A percentile compares a stretch with the other conserved stretches of the same genome.
Evolutionary conservation across 1,140 invertebrate species (phyloP).

Genomic region (Andricus grossulariae): DNA sequence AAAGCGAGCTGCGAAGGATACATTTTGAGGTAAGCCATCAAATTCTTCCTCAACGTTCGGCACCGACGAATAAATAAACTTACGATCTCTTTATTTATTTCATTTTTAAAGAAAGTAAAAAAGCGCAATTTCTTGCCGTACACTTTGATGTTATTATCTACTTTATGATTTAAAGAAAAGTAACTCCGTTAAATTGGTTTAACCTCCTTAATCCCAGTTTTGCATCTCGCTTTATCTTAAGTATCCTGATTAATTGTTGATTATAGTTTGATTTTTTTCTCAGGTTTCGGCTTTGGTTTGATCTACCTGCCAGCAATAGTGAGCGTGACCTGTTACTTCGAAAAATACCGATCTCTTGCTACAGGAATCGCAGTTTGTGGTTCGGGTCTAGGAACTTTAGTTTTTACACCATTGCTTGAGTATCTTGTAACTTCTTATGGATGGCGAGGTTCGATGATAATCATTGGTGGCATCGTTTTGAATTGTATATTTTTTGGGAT

Average conservation of each 20-base stretch:
- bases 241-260: background rate
- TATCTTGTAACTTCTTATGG: conserved; percentile 79
- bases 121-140: too few relatives aligned
- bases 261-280: conserved; percentile 31
- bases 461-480: conserved; percentile 88
- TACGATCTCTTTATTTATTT: background rate
- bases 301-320: conserved; percentile 97
- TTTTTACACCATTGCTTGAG: conserved; percentile 88
- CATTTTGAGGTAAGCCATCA: conserved; percentile 30
- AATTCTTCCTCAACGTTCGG: conserved; percentile 10
- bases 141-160: too few relatives aligned
- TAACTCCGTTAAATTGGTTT: background rate
- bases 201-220: background rate
- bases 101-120: too few relatives aligned
- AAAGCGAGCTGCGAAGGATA: conserved; percentile 40
- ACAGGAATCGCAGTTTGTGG: conserved; percentile 97
- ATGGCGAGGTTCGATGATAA: conserved; percentile 86
- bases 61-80: background rate
- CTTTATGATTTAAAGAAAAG: background rate
- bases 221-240: conserved; percentile 18
- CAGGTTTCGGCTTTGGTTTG: conserved; percentile 93
- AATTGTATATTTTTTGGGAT: conserved; percentile 90
- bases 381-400: conserved; percentile 90
- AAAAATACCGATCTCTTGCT: conserved; percentile 91
- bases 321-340: conserved; percentile 96